Base-by-base conservation (phyloP, 2,113 vertebrate genomes). In the Eidolon helvum region DNA sequence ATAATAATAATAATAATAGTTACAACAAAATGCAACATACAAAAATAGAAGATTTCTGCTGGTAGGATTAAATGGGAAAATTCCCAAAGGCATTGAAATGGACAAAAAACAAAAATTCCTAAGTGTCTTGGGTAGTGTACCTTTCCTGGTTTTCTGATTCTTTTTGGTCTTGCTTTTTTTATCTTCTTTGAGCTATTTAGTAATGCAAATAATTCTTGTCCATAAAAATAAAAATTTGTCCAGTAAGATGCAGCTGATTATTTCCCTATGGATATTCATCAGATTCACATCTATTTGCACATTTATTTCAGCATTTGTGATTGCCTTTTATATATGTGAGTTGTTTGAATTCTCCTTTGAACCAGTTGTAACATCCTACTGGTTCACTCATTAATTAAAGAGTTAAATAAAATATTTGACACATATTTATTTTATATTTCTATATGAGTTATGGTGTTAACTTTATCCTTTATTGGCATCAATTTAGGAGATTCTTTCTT, bases 401-500 rank as follows among this genome's bases (percentile, higher is more conserved):
- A 82, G 7, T 50, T 92, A 85, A 90, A 80, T 94, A 69, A 55
- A 94, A 80, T 91, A 90, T 80, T 85, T 95, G 66, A 30, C 4
- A 72, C 0, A 24, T 77, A 79, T 12, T 86, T 5, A 78, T 89
- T 83, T 96, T 87, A 61, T 91, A 80, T 80, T 55, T 95, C 35
- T 87, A 45, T 18, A 24, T 22, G 77, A 68, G 2, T 77, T 92
- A 43, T 74, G 10, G n/a, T 74, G 35, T 15, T 87, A 63, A n/a
- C 26, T 80, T 93, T 61, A 68, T 63, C 14, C 9, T 26, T 80
- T 74, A n/a, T 78, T 83, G 78, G 12, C 26, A 59, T 48, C n/a
- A 90, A 92, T 96, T 95, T 65, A 86, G 35, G 30, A 38, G 3
- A 97, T 83, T 90, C 12, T 94, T 77, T 82, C 11, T 94, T 95